phyloP scores from a whole-genome alignment of 2,888 invertebrate genomes.

The Xiphydria camelus region DNA sequence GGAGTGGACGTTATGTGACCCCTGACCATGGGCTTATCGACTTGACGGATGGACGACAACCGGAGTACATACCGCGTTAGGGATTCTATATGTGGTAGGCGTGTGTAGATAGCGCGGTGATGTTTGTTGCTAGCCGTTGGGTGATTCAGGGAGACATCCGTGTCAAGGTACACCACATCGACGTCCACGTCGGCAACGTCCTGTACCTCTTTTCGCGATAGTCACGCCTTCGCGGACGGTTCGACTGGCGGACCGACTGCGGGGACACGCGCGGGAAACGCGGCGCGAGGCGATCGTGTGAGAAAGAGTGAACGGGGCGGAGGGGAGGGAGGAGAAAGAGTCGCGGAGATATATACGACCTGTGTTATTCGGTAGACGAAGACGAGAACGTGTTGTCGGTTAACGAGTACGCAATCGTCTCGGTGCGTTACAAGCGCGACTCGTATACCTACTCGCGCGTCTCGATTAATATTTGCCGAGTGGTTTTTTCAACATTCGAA shows the following conservation, averaged over 20 bases:
- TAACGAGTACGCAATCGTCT: too few species aligned
- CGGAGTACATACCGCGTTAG: not conserved
- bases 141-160: slow-evolving; percentile 58
- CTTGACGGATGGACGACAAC: slow-evolving; percentile 2
- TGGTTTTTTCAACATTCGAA: too few species aligned
- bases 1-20: slow-evolving; percentile 5
- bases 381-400: too few species aligned
- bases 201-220: slow-evolving; percentile 45
- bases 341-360: too few species aligned
- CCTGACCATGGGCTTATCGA: slow-evolving; percentile 13
- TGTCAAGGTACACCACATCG: slow-evolving; percentile 58
- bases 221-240: slow-evolving; percentile 36
- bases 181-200: slow-evolving; percentile 50
- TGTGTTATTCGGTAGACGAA: too few species aligned
- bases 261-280: too few species aligned
- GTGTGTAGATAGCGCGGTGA: slow-evolving; percentile 53
- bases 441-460: too few species aligned
- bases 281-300: too few species aligned
- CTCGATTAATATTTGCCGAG: too few species aligned
- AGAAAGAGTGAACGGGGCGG: slow-evolving; percentile 2
- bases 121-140: slow-evolving; percentile 50
- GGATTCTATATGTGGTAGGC: slow-evolving; percentile 38
- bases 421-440: too few species aligned
- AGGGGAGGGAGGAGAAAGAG: not conserved
- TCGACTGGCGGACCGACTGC: slow-evolving; percentile 1